These are phyloP conservation scores for Melanchra persicariae DNA, from an alignment of 2,888 invertebrate species.

Conservation along the genomic window DNA sequence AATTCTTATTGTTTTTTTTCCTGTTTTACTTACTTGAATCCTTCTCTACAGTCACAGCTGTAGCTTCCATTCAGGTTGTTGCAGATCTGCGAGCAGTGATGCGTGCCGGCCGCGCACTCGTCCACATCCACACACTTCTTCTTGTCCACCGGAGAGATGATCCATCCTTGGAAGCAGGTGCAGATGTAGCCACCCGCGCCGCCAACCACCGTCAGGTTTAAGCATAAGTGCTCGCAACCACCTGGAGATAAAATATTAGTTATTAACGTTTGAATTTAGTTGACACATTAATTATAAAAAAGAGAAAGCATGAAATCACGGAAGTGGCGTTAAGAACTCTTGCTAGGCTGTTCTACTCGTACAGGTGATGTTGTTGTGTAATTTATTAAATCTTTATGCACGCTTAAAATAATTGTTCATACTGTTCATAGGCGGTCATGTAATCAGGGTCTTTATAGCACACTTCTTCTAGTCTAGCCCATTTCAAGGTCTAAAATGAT, in stretches of 20 bases:
- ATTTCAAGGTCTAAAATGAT: no score
- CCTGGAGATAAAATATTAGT: conserved; percentile 86
- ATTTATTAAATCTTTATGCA: no score
- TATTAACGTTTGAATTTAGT: no score
- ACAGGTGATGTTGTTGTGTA: no score
- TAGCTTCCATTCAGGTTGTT: conserved; percentile 98
- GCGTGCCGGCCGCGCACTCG: conserved; percentile 95
- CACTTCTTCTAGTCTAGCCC: no score
- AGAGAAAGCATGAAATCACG: background rate
- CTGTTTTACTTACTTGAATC: conserved; percentile 90
- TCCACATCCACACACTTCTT: conserved; percentile 97
- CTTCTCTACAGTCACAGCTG: conserved; percentile 96
- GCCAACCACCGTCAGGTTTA: conserved; percentile 92
- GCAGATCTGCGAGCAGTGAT: conserved; percentile 98
- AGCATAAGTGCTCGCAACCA: conserved; percentile 98
- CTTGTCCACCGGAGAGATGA: conserved; percentile 94
- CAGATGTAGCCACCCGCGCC: conserved; percentile 95
- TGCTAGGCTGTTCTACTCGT: no score
- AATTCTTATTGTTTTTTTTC: no score
- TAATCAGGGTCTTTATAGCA: no score
- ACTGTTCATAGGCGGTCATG: no score
- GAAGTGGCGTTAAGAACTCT: no score
- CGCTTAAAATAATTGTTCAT: no score
- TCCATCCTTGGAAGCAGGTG: conserved; percentile 96
- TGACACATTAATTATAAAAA: no score